Base-by-base conservation (phyloP, 1,140 invertebrate genomes). In the Dendroctonus valens region DNA sequence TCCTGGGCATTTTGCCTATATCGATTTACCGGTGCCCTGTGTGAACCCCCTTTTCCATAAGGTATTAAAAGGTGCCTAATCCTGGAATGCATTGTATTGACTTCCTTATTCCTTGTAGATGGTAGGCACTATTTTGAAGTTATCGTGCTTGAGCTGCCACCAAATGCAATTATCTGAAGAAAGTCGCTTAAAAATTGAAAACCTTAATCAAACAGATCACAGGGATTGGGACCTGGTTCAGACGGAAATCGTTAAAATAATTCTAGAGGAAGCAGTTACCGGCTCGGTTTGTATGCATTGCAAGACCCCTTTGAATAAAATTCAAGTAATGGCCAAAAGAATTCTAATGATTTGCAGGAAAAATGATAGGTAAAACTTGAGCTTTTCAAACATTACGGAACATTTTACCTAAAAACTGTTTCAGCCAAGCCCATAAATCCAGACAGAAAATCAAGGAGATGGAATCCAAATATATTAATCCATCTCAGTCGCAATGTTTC, bases 1-100 rank as follows among this genome's bases (percentile, higher is more conserved):
- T 80, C 86, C 89, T 0, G 97, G 97, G 5, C 97, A 99, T 80
- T 90, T 96, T 81, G 97, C 97, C 0, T 93, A 98, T 74, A 97
- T 99, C 66, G 88, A 90, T 65, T 80, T 99, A n/a, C 92, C 94
- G 4, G 78, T 98, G 5, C 87, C 93, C 6, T 89, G 96, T 0
- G 89, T 94, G 48, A 98, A 99, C 85, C 96, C 97, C 5, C 72
- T 99, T 40, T 94, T 96, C 74, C 89, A 92, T 52, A 89, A 88
- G 76, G 81, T 84, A 48, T 12, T 46, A 59, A 3, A 46, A 59
- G 7, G 40, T 8, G 8, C 26, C 12, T 12, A 52, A 38, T 52
- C 39, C 2, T 15, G 1, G 8, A 38, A 37, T 11, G 48, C n/a
- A 12, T 50, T 14, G 41, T 44, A 46, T 58, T 42, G 44, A 41